These are phyloP conservation scores for Hoplostethus atlanticus DNA, from an alignment of 2,797 vertebrate genomes.

Conservation along the genomic window DNA sequence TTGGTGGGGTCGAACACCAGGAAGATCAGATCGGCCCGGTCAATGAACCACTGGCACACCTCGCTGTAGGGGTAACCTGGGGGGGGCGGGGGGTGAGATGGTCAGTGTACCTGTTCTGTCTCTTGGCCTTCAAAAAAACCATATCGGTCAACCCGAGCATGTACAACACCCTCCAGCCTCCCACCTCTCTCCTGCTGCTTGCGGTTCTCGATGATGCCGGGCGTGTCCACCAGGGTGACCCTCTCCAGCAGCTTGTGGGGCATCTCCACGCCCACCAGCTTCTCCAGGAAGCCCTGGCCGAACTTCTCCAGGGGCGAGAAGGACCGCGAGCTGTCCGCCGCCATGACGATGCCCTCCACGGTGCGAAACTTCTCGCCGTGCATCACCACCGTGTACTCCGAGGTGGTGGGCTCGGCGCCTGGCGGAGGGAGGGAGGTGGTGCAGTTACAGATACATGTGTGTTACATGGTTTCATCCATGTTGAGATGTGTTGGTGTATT, in stretches of 20 bases:
- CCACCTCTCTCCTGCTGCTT: constrained; percentile 99
- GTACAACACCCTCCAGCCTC: too few relatives aligned
- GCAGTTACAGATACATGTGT: too few relatives aligned
- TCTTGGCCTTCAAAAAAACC: too few relatives aligned
- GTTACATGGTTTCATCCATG: too few relatives aligned
- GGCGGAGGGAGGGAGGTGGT: constrained; percentile 10
- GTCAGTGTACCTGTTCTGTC: too few relatives aligned
- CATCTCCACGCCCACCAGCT: constrained; percentile 95
- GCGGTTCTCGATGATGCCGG: constrained; percentile 98
- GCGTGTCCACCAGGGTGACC: constrained; percentile 95
- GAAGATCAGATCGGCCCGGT: constrained; percentile 96
- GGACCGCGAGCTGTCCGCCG: constrained; percentile 93
- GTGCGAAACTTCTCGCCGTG: constrained; percentile 94
- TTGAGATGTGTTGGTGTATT: too few relatives aligned
- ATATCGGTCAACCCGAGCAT: too few relatives aligned
- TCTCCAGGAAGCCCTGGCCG: constrained; percentile 97
- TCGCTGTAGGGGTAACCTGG: constrained; percentile 98
- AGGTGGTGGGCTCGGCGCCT: constrained; percentile 98
- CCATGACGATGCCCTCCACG: constrained; percentile 98
- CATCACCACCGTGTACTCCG: constrained; percentile 97
- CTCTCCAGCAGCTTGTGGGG: constrained; percentile 96
- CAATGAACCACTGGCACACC: constrained; percentile 99
- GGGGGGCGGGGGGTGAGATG: too few relatives aligned
- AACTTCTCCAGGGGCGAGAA: constrained; percentile 98
- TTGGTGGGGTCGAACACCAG: constrained; percentile 98